Evolutionary conservation across 2,797 vertebrate species (phyloP).

Genomic region (Poecilia wingei): DNA sequence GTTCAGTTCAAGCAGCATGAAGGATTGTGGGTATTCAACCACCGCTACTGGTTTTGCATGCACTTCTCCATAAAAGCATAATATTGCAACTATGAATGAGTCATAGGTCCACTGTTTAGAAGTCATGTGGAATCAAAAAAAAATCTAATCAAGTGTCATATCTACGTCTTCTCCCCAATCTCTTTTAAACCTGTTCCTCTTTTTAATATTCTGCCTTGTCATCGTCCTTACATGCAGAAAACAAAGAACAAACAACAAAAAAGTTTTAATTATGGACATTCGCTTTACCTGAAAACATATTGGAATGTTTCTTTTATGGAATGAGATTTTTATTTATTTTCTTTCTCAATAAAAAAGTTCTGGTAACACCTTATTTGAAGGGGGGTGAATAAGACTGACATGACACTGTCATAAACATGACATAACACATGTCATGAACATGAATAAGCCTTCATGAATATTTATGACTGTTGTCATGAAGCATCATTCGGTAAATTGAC

Average conservation of each 20-base stretch:
- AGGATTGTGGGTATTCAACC: not conserved
- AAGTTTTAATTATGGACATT: not conserved
- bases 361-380: too few species aligned
- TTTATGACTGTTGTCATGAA: too few species aligned
- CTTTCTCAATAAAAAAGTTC: not conserved
- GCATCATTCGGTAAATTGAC: too few species aligned
- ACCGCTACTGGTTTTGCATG: not conserved
- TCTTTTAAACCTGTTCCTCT: not conserved
- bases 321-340: too few species aligned
- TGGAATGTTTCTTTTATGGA: not conserved
- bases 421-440: too few species aligned
- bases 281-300: not conserved
- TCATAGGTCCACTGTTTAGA: not conserved
- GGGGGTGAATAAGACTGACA: too few species aligned
- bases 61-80: not conserved
- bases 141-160: not conserved
- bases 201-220: not conserved
- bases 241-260: not conserved
- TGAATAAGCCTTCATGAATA: too few species aligned
- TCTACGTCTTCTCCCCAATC: not conserved
- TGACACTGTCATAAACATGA: too few species aligned
- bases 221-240: not conserved
- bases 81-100: not conserved
- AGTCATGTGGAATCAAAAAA: not conserved
- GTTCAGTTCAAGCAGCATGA: not conserved